phyloP scores from a whole-genome alignment of 1,140 invertebrate species.

The Copidosoma floridanum region DNA sequence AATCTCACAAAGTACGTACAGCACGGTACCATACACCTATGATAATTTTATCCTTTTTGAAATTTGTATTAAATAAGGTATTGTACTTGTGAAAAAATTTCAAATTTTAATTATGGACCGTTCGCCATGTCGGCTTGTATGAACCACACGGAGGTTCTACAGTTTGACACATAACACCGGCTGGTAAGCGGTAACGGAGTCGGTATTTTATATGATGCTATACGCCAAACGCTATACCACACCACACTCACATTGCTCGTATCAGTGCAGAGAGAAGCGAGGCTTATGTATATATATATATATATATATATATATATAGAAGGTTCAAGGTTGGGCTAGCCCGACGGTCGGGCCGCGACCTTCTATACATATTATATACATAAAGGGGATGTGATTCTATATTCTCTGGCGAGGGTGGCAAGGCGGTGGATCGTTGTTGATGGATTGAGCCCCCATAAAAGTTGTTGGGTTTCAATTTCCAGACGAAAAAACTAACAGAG shows the following conservation, averaged over 20 bases:
- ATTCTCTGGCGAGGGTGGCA: no score
- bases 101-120: slow-evolving; percentile 66
- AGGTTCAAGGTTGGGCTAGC: no score
- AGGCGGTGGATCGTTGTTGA: no score
- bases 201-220: slow-evolving; percentile 89
- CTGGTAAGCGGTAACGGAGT: no score
- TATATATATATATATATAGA: no score
- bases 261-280: slow-evolving; percentile 68
- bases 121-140: slow-evolving; percentile 92
- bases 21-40: background rate
- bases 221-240: slow-evolving; percentile 97
- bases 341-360: no score
- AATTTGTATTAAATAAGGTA: no score
- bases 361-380: no score
- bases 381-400: no score
- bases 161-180: slow-evolving; percentile 98
- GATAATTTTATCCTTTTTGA: no score
- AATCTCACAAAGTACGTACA: slow-evolving; percentile 81
- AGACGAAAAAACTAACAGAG: slow-evolving; percentile 77
- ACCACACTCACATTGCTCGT: slow-evolving; percentile 91
- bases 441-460: slow-evolving; percentile 81
- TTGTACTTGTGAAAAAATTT: background rate
- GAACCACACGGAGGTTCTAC: slow-evolving; percentile 97
- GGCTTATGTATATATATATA: no score
- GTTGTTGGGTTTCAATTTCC: slow-evolving; percentile 95